Evolutionary conservation across 2,113 vertebrate species (phyloP).

Genomic region (Ctenodactylus gundi): DNA sequence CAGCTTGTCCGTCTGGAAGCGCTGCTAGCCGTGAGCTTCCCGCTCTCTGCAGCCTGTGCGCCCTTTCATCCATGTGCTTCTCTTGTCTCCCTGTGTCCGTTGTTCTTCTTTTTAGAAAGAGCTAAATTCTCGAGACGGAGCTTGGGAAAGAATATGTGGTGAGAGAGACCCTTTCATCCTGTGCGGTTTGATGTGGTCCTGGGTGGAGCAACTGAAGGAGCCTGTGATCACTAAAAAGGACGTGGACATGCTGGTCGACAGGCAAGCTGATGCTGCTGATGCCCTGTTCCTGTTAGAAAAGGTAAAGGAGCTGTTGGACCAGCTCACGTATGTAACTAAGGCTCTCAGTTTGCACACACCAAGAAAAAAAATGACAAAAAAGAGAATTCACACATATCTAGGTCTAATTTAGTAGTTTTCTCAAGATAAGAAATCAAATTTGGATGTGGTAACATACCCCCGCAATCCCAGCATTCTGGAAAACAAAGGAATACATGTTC

Average conservation of each 20-base stretch:
- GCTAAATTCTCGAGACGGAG: constrained; percentile 93
- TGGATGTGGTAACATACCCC: not conserved
- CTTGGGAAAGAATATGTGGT: constrained; percentile 93
- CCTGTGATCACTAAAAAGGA: constrained; percentile 90
- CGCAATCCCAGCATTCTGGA: not conserved
- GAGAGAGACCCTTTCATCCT: constrained; percentile 94
- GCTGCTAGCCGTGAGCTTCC: not conserved
- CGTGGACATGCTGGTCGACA: constrained; percentile 84
- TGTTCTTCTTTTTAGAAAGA: constrained; percentile 87
- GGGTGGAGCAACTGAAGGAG: constrained; percentile 97
- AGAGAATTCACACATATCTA: not conserved
- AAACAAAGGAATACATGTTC: not conserved
- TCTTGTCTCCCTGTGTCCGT: not conserved
- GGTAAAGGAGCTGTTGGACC: constrained; percentile 81
- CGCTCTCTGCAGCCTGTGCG: not conserved
- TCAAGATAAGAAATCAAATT: not conserved
- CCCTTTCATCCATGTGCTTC: not conserved
- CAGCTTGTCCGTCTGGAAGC: not conserved
- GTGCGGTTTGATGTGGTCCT: constrained; percentile 96
- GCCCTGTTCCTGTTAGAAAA: constrained; percentile 90
- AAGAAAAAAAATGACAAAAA: not conserved
- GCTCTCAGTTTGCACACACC: not conserved
- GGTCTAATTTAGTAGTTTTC: constrained; percentile 1
- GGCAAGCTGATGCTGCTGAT: constrained; percentile 81
- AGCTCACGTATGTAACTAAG: not conserved